These are phyloP conservation scores for Papilio elwesi DNA, from an alignment of 2,888 invertebrate genomes.

Conservation along the genomic window DNA sequence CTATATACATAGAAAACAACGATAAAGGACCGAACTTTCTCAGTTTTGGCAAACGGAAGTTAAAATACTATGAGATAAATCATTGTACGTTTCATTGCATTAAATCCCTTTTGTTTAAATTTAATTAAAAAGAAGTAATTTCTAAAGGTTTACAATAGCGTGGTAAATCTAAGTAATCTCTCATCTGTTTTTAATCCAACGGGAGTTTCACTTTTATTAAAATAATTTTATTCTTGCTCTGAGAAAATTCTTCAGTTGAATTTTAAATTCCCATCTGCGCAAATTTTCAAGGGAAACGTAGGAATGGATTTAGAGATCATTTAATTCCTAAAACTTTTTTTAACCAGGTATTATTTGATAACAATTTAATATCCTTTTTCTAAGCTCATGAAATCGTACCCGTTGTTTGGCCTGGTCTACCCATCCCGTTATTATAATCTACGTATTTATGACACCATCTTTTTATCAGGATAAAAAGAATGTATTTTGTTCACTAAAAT, in stretches of 20 bases:
- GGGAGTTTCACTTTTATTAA: constrained; percentile 13
- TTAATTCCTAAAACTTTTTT: not conserved
- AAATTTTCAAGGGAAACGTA: not conserved
- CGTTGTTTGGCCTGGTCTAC: no score
- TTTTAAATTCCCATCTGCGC: constrained; percentile 24
- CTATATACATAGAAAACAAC: no score
- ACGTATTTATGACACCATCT: no score
- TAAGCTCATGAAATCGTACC: not conserved
- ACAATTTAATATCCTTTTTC: not conserved
- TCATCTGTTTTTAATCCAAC: constrained; percentile 19
- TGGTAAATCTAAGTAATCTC: constrained; percentile 20
- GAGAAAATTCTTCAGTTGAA: constrained; percentile 4
- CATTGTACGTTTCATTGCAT: constrained; percentile 6
- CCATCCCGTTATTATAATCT: no score
- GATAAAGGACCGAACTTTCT: not conserved
- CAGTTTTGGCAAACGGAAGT: not conserved
- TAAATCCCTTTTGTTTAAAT: constrained; percentile 19
- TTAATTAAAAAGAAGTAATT: constrained; percentile 29
- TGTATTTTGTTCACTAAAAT: no score
- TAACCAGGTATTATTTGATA: not conserved
- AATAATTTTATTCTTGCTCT: constrained; percentile 19
- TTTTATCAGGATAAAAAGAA: no score
- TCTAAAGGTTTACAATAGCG: constrained; percentile 24
- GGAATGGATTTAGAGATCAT: no score
- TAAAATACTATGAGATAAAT: constrained; percentile 4